Evolutionary conservation across 2,113 vertebrate species (phyloP), one percentile per base, ranked within the genome.

Genomic region (Bos javanicus): DNA sequence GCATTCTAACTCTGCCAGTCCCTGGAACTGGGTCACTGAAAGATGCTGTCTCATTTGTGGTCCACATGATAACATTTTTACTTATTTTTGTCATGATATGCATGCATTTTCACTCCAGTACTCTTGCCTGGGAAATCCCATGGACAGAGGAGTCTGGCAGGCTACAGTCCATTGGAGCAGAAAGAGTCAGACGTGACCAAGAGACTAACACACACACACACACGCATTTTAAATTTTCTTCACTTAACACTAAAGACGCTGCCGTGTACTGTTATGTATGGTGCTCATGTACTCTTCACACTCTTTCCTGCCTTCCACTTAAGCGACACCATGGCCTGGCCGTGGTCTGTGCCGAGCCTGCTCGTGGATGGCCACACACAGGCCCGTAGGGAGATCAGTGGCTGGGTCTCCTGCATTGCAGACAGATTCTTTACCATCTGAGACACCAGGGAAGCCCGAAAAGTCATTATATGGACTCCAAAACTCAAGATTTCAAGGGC

Each of bases 291-390:
- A 36, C 46, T 7, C 11, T 25, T 92, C 33, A 30, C 7, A 25
- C 39, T 50, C 56, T 67, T 46, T 21, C 33, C 25, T 52, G 11
- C 19, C n/a, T 30, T 28, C 43, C n/a, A 26, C 57, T 43, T n/a
- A 39, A 28, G 39, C 21, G 33, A 43, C 33, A 30, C 3, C 0
- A 0, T 28, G 7, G 28, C n/a, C 59, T 48, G 76, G 26, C 59
- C 13, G 0, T 12, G 21, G 57, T 36, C 78, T 59, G 25, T 50
- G 2, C 6, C 6, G 10, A 85, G 7, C 2, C 6, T 11, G 10
- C 19, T 62, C 3, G 6, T 5, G 36, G 19, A 12, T 21, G 26
- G 36, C 83, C n/a, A 43, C 0, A 0, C 14, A 17, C 26, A 30
- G 25, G 76, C 26, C 43, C 76, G 30, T 43, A 30, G 43, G 14